Base-by-base conservation (phyloP, 2,797 vertebrate genomes). In the Chaunax sp. region DNA sequence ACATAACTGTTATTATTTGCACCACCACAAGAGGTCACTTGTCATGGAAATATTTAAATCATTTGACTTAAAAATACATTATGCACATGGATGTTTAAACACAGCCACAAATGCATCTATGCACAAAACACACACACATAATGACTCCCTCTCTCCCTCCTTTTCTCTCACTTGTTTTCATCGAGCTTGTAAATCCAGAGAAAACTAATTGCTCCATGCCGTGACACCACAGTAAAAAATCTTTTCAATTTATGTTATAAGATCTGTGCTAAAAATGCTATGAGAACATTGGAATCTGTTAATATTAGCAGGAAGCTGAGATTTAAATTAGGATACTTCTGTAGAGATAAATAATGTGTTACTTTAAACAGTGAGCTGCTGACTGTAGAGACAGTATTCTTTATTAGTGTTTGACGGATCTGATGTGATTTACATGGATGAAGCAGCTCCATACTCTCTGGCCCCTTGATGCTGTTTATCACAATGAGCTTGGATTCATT, bases 371-470 rank as follows among this genome's bases (percentile, higher is more conserved):
- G 62, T 22, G 47, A 66, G 43, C 38, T 79, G 70, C 23, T 25
- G n/a, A 71, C 35, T 52, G 58, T 64, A 78, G 45, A 76, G 54
- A 75, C 49, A 72, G 51, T 51, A 38, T 70, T 55, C 38, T 81
- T 80, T 82, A 82, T 82, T 78, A 71, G 71, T 13, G 49, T 72
- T 72, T 20, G 15, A 59, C 54, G 58, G 52, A 61, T 72, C 53
- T 52, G 75, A 80, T 67, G 77, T 88, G 86, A 91, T 89, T 86
- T 87, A 73, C 85, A 82, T 81, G 77, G 70, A 65, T 73, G 72
- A 70, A 75, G 71, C 67, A 64, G 77, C 73, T 51, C 65, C 45
- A 75, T 75, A 82, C 68, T 44, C 72, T 72, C 63, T 68, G 55
- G 81, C 75, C 72, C 58, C 75, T 81, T 38, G 78, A 81, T 23